Evolutionary conservation across 2,888 invertebrate species (phyloP).

Genomic region (Girardia tigrina): DNA sequence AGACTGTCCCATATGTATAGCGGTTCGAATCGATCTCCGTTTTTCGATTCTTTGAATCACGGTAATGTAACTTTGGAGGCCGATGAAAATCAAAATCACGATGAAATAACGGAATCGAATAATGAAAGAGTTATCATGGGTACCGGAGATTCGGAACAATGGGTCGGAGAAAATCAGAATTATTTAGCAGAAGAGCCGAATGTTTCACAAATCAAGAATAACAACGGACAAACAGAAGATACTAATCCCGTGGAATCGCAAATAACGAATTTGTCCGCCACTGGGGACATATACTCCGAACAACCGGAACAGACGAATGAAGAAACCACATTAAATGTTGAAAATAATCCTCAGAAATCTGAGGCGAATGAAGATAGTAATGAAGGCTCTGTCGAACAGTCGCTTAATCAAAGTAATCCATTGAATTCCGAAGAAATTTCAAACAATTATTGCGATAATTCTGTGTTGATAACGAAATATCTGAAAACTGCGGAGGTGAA

Average conservation of each 20-base stretch:
- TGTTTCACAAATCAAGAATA: not conserved
- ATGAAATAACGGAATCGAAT: not conserved
- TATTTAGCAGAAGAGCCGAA: not conserved
- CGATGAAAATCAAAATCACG: not conserved
- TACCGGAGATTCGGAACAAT: not conserved
- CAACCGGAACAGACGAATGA: not conserved
- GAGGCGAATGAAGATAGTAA: not conserved
- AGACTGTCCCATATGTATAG: not conserved
- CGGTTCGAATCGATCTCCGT: not conserved
- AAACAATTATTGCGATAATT: not conserved
- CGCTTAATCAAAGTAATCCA: not conserved
- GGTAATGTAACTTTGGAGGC: not conserved
- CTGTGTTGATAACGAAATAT: not conserved
- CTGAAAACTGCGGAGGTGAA: not conserved
- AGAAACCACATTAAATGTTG: not conserved
- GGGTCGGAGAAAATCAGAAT: not conserved
- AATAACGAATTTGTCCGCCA: not conserved
- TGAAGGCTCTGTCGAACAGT: not conserved
- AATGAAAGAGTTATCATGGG: not conserved
- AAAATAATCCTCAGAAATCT: not conserved
- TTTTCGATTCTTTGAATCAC: slow-evolving; percentile 18
- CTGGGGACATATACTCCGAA: not conserved
- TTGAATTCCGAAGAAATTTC: not conserved
- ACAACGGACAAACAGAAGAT: not conserved
- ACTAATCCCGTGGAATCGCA: not conserved